Conservation (phyloP, 2,888 invertebrate species). For the Aethes cnicana region DNA sequence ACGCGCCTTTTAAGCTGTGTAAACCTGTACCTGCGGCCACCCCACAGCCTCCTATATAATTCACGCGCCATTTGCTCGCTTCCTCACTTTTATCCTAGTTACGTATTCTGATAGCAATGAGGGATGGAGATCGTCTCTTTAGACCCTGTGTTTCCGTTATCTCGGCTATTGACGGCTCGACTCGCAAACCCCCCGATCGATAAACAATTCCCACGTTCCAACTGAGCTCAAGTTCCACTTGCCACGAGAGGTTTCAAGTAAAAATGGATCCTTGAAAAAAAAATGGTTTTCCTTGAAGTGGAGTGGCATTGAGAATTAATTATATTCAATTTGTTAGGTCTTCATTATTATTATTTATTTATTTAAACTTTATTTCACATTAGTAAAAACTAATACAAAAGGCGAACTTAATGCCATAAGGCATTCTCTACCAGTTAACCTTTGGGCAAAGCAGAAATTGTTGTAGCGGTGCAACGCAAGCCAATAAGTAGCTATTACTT, state of each 20-base stretch:
- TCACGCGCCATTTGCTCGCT: constrained; percentile 31
- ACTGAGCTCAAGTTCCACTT: constrained; percentile 2
- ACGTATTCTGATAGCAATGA: constrained; percentile 26
- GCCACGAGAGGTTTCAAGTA: neutral
- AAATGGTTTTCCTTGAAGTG: no score
- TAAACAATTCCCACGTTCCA: constrained; percentile 4
- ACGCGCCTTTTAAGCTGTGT: no score
- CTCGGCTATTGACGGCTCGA: neutral
- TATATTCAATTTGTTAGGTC: neutral
- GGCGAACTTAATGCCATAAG: no score
- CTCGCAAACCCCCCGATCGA: constrained; percentile 3
- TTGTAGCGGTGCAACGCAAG: no score
- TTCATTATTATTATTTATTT: no score
- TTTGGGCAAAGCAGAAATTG: no score
- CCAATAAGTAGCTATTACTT: no score
- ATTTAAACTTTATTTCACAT: no score
- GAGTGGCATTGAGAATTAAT: neutral
- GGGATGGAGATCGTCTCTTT: constrained; percentile 3
- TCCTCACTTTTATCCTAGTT: constrained; percentile 28
- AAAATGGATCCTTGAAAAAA: neutral
- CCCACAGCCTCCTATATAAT: constrained; percentile 30
- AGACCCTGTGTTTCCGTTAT: constrained; percentile 4
- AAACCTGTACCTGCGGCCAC: no score
- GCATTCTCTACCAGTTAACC: no score
- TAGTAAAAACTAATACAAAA: no score